These are phyloP conservation scores for Equus quagga DNA, from an alignment of 2,113 vertebrate genomes.

Conservation along the genomic window DNA sequence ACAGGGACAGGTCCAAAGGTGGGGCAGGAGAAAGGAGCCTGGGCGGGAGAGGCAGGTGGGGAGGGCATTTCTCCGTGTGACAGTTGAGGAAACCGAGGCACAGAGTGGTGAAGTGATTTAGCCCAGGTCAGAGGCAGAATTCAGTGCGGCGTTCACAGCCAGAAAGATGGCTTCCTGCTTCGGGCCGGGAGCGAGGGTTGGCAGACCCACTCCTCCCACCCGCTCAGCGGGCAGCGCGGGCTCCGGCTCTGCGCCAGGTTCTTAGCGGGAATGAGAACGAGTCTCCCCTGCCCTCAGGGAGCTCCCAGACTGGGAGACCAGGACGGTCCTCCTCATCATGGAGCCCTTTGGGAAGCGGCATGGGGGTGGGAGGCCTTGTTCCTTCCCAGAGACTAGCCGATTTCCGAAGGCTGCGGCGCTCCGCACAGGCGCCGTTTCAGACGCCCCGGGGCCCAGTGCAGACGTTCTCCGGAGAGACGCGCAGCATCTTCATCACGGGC, in stretches of 20 bases:
- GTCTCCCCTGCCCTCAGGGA: not conserved
- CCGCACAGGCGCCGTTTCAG: not conserved
- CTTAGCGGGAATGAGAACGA: not conserved
- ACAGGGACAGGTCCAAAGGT: rapidly evolving
- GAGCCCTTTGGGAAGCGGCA: not conserved
- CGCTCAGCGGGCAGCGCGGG: not conserved
- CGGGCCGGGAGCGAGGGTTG: rapidly evolving
- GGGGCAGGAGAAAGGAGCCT: not conserved
- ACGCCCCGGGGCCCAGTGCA: rapidly evolving
- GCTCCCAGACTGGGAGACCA: not conserved
- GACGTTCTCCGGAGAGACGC: rapidly evolving
- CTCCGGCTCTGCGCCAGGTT: not conserved
- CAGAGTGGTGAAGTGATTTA: not conserved
- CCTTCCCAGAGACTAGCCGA: not conserved
- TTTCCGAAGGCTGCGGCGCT: rapidly evolving
- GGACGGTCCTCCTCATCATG: not conserved
- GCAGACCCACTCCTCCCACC: not conserved
- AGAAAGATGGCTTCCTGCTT: not conserved
- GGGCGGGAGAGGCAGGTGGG: not conserved
- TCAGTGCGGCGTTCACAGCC: not conserved
- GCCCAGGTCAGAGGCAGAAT: not conserved
- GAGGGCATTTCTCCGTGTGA: not conserved
- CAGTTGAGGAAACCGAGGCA: not conserved
- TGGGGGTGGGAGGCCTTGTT: too few relatives aligned
- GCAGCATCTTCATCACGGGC: not conserved